phyloP scores from a whole-genome alignment of 2,113 vertebrate species.

The Cyprinus carpio region DNA sequence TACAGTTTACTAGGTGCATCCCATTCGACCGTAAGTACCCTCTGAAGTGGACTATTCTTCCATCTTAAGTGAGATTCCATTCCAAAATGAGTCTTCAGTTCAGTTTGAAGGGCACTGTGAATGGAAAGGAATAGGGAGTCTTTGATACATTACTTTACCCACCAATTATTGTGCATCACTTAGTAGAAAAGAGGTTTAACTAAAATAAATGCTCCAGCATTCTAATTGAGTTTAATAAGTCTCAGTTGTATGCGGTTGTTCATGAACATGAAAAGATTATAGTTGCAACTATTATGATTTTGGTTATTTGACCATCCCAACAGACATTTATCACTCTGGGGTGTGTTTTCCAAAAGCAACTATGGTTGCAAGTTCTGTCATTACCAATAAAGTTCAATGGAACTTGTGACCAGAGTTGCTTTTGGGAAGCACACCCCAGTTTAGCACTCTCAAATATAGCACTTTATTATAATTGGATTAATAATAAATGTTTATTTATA shows the following conservation, averaged over 20 bases:
- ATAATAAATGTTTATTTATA: too few relatives aligned
- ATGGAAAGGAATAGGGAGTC: background rate
- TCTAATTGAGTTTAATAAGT: background rate
- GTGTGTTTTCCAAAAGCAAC: too few relatives aligned
- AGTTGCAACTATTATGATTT: too few relatives aligned
- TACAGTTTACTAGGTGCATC: background rate
- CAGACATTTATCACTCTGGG: background rate
- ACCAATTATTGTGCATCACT: background rate
- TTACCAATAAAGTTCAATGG: too few relatives aligned
- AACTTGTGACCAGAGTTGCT: too few relatives aligned
- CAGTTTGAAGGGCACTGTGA: background rate
- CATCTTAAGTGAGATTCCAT: background rate
- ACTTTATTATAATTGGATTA: too few relatives aligned
- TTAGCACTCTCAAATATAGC: background rate
- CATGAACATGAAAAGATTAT: too few relatives aligned
- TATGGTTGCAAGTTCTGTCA: too few relatives aligned
- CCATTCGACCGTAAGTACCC: background rate
- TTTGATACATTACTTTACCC: background rate
- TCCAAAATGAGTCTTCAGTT: background rate
- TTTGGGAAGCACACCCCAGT: too few relatives aligned
- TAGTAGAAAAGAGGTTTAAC: background rate
- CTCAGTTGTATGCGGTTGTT: too few relatives aligned
- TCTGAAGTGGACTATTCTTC: background rate
- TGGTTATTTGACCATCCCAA: background rate
- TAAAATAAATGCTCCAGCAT: background rate